Base-by-base conservation (phyloP, 2,113 vertebrate genomes). In the Alaudala cheleensis region DNA sequence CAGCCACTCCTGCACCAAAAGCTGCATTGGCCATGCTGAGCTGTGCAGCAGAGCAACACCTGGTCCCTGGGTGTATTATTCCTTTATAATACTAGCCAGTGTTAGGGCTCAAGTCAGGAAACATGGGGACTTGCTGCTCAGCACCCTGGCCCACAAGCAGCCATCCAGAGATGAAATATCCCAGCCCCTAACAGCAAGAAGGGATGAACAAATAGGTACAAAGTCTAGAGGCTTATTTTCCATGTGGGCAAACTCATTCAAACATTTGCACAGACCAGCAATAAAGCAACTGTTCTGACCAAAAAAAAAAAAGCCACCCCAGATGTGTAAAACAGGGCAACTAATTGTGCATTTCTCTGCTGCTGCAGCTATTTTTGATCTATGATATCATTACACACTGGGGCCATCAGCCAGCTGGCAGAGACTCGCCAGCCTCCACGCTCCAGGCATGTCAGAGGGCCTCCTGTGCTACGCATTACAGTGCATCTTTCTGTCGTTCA, bases 281-380 rank as follows among this genome's bases (percentile, higher is more conserved):
- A 88, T n/a, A 86, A 82, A 88, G 26, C 0, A 0, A 83, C 22
- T 5, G 18, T 88, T 74, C 51, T 60, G 25, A 45, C 12, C 7
- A 58, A 81, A 81, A 44, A 49, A 21, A 37, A 81, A 44, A 49
- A 21, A 37, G 26, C 4, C 26, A 70, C 2, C 7, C 54, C 49
- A 77, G 34, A 79, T 49, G 49, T 51, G 81, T 82, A 45, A 78
- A 88, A 49, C 0, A 3, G 16, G 51, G 39, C 71, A 77, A 31
- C 11, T n/a, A 67, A 56, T 78, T 45, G 85, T 78, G 60, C 47
- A 70, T 78, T 93, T 92, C 88, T 86, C 47, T 90, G 24, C 72
- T 70, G 80, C 88, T 81, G 72, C 67, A 92, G 92, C 94, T 95
- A 93, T 94, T 96, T 93, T 86, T 83, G 91, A 92, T 93, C 71